Percentiles rank a stretch among this genome's conserved stretches.
Evolutionary conservation across 2,888 invertebrate genomes (phyloP).

Genomic region (Dolomedes plantarius): DNA sequence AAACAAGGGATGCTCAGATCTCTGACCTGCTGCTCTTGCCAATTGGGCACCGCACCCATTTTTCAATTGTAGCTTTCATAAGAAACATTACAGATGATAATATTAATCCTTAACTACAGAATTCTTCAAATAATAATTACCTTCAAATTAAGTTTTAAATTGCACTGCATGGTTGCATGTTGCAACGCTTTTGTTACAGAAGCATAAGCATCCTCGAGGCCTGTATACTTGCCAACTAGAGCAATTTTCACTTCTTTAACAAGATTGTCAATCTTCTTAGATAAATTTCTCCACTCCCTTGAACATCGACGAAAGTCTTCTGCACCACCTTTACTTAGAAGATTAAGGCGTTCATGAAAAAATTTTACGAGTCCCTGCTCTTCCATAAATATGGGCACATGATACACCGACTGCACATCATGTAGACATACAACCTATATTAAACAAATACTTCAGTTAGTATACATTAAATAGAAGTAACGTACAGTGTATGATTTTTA

Average conservation of each 20-base stretch:
- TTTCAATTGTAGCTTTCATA: too few relatives aligned
- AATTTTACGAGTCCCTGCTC: slow-evolving; percentile 91
- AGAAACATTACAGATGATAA: too few relatives aligned
- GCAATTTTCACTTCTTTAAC: slow-evolving; percentile 91
- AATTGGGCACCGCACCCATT: too few relatives aligned
- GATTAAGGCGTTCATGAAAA: slow-evolving; percentile 85
- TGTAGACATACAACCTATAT: slow-evolving; percentile 92
- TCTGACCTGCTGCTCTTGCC: too few relatives aligned
- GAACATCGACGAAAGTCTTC: slow-evolving; percentile 79
- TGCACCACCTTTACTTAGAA: slow-evolving; percentile 79
- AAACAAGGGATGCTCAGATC: too few relatives aligned
- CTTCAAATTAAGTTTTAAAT: slow-evolving; percentile 88
- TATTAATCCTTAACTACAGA: too few relatives aligned
- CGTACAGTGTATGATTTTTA: too few relatives aligned
- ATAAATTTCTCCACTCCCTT: slow-evolving; percentile 92
- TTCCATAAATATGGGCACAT: slow-evolving; percentile 95
- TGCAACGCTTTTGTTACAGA: slow-evolving; percentile 96
- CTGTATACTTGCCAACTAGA: slow-evolving; percentile 97
- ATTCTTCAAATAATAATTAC: too few relatives aligned
- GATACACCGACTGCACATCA: slow-evolving; percentile 95
- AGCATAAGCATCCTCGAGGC: slow-evolving; percentile 95
- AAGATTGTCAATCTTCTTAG: slow-evolving; percentile 87
- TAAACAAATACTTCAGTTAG: not conserved
- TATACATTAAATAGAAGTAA: too few relatives aligned
- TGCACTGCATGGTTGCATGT: slow-evolving; percentile 91